These are phyloP conservation scores for Characodon lateralis DNA, from an alignment of 2,797 vertebrate genomes.

Conservation along the genomic window DNA sequence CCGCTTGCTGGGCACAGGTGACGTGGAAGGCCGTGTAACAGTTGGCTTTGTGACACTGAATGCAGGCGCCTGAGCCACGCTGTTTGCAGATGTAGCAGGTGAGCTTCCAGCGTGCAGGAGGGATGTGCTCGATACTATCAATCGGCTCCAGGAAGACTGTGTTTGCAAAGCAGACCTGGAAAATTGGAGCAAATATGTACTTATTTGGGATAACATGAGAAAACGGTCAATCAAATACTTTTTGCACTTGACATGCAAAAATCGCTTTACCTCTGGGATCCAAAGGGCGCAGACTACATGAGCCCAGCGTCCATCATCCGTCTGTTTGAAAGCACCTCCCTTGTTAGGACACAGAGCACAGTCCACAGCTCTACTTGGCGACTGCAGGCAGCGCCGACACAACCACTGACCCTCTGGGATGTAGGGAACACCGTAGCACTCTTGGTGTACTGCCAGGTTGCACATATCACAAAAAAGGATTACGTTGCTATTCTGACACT, in stretches of 20 bases:
- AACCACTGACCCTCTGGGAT: slow-evolving; percentile 99
- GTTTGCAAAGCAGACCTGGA: slow-evolving; percentile 95
- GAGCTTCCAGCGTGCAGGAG: slow-evolving; percentile 96
- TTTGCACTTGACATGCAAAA: neutral
- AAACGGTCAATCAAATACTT: neutral
- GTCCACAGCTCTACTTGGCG: slow-evolving; percentile 95
- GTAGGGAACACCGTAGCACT: slow-evolving; percentile 98
- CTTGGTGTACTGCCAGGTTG: slow-evolving; percentile 97
- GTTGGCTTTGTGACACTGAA: slow-evolving; percentile 99
- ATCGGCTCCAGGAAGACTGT: slow-evolving; percentile 99
- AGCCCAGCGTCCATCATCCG: slow-evolving; percentile 96
- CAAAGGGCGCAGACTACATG: slow-evolving; percentile 98
- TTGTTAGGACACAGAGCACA: slow-evolving; percentile 98
- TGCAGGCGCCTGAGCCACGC: slow-evolving; percentile 96
- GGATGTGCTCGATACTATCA: slow-evolving; percentile 99
- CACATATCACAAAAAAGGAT: slow-evolving; percentile 99
- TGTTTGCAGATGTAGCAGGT: slow-evolving; percentile 99
- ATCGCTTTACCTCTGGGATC: slow-evolving; percentile 90
- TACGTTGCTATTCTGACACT: slow-evolving; percentile 99
- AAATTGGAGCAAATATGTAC: slow-evolving; percentile 9
- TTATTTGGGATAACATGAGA: neutral
- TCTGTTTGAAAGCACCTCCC: slow-evolving; percentile 99
- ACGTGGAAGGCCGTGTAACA: slow-evolving; percentile 99
- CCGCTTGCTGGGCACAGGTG: slow-evolving; percentile 97
- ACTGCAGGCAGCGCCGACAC: slow-evolving; percentile 97